phyloP scores from a whole-genome alignment of 2,113 vertebrate genomes.

The Notothenia coriiceps region DNA sequence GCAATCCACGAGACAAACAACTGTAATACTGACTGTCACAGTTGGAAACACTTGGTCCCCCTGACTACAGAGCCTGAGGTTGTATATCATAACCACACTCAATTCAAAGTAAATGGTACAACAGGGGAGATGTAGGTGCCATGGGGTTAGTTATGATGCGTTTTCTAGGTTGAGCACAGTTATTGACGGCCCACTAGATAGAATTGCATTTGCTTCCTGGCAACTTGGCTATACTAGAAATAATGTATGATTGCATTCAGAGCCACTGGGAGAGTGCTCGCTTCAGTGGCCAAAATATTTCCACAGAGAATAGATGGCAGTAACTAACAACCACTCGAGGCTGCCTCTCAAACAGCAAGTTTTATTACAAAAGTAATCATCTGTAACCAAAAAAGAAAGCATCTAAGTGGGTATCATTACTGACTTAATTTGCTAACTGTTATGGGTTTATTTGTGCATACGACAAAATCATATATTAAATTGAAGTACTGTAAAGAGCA shows the following conservation, averaged over 20 bases:
- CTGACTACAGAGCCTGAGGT: not conserved
- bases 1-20: not conserved
- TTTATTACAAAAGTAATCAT: not conserved
- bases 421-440: not conserved
- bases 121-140: not conserved
- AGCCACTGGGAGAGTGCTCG: not conserved
- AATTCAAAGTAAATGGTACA: not conserved
- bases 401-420: not conserved
- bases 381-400: not conserved
- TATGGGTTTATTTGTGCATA: not conserved
- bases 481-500: not conserved
- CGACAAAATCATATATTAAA: not conserved
- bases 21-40: not conserved
- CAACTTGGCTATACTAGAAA: not conserved
- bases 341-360: not conserved
- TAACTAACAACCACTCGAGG: not conserved
- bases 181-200: not conserved
- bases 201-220: not conserved
- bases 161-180: not conserved
- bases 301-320: not conserved
- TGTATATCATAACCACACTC: not conserved
- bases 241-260: not conserved
- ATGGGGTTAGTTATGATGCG: not conserved
- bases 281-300: slow-evolving; percentile 1
- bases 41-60: not conserved